phyloP scores from a whole-genome alignment of 2,888 invertebrate species.

The Odontomyia ornata region DNA sequence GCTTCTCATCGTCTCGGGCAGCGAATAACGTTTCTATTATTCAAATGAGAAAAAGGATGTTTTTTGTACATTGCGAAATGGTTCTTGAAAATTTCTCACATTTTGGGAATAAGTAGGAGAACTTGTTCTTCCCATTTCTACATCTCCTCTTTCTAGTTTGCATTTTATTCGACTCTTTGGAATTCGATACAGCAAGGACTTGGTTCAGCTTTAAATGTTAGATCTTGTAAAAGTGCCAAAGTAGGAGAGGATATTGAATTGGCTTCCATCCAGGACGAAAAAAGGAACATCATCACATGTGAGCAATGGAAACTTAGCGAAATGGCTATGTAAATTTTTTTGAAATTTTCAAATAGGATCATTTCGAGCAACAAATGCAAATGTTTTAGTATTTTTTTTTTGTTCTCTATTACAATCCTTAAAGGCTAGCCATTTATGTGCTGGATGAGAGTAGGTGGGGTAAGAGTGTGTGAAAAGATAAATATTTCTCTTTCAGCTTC shows the following conservation, averaged over 20 bases:
- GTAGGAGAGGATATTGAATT: background rate
- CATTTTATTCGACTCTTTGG: background rate
- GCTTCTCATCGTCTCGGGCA: too few species aligned
- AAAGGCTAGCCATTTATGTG: too few species aligned
- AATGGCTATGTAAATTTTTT: slow-evolving; percentile 7
- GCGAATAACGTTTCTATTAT: slow-evolving; percentile 28
- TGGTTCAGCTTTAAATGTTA: background rate
- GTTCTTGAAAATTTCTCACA: slow-evolving; percentile 29
- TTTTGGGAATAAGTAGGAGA: slow-evolving; percentile 5
- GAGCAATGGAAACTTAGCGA: background rate
- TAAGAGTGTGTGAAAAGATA: too few species aligned
- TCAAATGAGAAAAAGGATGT: slow-evolving; percentile 33
- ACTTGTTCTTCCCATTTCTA: background rate
- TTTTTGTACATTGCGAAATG: background rate
- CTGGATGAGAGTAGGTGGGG: too few species aligned
- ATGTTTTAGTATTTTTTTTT: background rate
- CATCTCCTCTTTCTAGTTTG: background rate
- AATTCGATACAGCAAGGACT: background rate
- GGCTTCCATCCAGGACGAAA: too few species aligned
- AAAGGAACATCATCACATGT: background rate
- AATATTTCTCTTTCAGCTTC: too few species aligned
- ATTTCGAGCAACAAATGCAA: background rate
- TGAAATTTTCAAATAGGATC: slow-evolving; percentile 5
- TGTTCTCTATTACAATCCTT: background rate
- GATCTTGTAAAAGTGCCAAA: background rate